Conservation (phyloP, 2,888 invertebrate genomes). For the Zygogramma bicolorata region DNA sequence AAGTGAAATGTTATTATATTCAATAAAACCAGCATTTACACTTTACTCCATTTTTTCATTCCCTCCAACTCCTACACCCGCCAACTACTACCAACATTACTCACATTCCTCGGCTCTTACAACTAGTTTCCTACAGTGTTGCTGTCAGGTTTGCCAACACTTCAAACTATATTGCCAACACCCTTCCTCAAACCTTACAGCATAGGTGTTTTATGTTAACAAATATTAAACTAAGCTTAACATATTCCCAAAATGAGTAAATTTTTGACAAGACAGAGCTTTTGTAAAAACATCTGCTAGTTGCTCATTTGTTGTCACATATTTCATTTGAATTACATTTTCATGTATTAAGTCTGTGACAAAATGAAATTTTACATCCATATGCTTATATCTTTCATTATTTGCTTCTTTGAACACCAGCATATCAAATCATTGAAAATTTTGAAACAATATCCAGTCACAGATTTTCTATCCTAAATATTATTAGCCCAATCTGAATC, state of each 20-base stretch:
- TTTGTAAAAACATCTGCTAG: background rate
- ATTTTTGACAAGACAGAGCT: background rate
- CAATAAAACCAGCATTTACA: too few relatives aligned
- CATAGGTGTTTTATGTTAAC: background rate
- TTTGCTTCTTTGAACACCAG: background rate
- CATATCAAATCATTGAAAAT: background rate
- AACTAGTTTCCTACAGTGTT: too few relatives aligned
- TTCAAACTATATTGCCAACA: too few relatives aligned
- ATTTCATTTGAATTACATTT: background rate
- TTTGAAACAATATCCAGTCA: background rate
- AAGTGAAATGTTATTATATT: too few relatives aligned
- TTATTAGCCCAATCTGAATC: conserved; percentile 38
- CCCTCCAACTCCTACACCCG: too few relatives aligned
- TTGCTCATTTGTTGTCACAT: background rate
- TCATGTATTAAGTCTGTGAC: background rate
- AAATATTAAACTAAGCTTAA: background rate
- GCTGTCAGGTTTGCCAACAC: too few relatives aligned
- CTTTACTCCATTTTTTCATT: too few relatives aligned
- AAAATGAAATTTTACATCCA: background rate
- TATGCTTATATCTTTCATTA: background rate
- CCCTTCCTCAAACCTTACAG: background rate
- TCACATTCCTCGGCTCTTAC: too few relatives aligned
- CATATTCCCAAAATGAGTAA: background rate
- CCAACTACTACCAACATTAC: too few relatives aligned
- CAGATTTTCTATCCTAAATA: background rate